These are phyloP conservation scores for Strix aluco DNA, from an alignment of 2,113 vertebrate species.

Conservation along the genomic window DNA sequence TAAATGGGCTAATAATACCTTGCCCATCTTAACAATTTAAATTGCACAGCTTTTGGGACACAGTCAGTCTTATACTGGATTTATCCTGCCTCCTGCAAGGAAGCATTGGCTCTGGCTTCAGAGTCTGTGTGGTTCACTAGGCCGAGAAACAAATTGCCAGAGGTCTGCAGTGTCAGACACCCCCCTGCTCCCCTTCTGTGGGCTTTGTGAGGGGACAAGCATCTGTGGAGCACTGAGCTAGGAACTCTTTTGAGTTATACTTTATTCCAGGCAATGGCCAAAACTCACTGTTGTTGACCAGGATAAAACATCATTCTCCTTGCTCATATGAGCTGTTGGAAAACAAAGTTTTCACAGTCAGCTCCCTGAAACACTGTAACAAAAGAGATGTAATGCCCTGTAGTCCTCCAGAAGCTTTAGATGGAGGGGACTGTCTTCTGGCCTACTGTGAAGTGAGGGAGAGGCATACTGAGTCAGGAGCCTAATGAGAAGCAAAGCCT, in stretches of 20 bases:
- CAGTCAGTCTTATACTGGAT: not conserved
- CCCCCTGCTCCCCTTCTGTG: not conserved
- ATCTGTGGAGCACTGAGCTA: not conserved
- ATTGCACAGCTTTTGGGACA: not conserved
- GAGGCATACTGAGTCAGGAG: not conserved
- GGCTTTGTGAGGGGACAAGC: not conserved
- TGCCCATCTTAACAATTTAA: not conserved
- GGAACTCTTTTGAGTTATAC: not conserved
- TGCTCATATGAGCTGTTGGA: not conserved
- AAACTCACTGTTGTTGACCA: not conserved
- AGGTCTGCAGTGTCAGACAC: not conserved
- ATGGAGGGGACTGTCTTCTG: not conserved
- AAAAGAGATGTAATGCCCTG: not conserved
- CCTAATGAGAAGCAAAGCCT: not conserved
- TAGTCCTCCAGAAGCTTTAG: not conserved
- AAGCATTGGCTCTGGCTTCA: not conserved
- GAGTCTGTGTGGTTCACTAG: not conserved
- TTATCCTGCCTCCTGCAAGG: not conserved
- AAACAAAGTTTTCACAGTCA: not conserved
- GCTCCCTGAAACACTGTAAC: not conserved
- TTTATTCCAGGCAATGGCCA: not conserved
- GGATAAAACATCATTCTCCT: not conserved
- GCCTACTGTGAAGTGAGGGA: not conserved
- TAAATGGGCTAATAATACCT: not conserved
- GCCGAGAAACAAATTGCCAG: not conserved